A percentile compares a stretch with the other conserved stretches of the same genome.
Conservation (phyloP, 2,888 invertebrate species). For the Mimumesa dahlbomi region DNA sequence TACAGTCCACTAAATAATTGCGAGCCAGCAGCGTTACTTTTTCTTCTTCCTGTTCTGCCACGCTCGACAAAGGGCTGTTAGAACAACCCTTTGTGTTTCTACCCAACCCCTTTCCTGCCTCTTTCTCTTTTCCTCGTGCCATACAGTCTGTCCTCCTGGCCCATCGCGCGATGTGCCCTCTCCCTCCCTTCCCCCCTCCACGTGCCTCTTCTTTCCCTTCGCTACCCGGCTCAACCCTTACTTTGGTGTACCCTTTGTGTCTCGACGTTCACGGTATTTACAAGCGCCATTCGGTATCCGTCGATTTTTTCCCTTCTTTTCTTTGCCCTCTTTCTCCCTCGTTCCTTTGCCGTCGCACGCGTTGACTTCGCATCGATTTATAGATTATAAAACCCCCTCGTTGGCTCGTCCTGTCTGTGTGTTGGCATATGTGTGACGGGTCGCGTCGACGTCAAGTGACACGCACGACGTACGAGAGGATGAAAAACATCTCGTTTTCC, state of each 20-base stretch:
- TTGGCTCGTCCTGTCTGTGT: constrained; percentile 4
- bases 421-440: too few species aligned
- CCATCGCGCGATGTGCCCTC: constrained; percentile 33
- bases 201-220: constrained; percentile 16
- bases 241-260: constrained; percentile 57
- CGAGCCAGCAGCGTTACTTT: constrained; percentile 68
- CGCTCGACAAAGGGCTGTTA: constrained; percentile 72
- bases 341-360: background rate
- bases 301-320: constrained; percentile 25
- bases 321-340: background rate
- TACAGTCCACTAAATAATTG: constrained; percentile 71
- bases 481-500: background rate
- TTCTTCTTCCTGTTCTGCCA: constrained; percentile 59
- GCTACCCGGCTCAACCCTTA: constrained; percentile 25
- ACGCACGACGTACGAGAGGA: background rate
- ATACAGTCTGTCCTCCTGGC: constrained; percentile 33
- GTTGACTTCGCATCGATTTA: constrained; percentile 16
- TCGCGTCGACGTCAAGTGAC: constrained; percentile 9
- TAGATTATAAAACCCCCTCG: constrained; percentile 15
- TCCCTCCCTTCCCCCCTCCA: constrained; percentile 27
- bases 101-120: constrained; percentile 37
- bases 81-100: constrained; percentile 68
- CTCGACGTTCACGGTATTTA: constrained; percentile 64
- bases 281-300: constrained; percentile 64
- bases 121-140: constrained; percentile 35